These are phyloP conservation scores for Lordiphosa mommai DNA, from an alignment of 1,140 invertebrate genomes.

Conservation along the genomic window DNA sequence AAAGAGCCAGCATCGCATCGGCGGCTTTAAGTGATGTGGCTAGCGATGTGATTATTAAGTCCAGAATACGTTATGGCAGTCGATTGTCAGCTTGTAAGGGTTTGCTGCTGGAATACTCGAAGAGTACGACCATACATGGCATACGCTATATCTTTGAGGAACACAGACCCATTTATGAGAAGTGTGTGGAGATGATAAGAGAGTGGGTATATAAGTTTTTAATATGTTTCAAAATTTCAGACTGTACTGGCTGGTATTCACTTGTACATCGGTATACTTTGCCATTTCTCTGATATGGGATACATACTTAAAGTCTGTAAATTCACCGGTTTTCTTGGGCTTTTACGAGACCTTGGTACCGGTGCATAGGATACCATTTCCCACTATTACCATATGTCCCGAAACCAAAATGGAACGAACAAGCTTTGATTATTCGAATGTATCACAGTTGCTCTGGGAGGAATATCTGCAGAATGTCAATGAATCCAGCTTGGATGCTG, in stretches of 20 bases:
- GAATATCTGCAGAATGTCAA: conserved; percentile 29
- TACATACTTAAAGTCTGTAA: conserved; percentile 83
- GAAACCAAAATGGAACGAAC: conserved; percentile 82
- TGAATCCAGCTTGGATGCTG: conserved; percentile 34
- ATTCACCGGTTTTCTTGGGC: conserved; percentile 83
- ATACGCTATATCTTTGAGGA: conserved; percentile 79
- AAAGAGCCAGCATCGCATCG: conserved; percentile 58
- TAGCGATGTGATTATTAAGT: conserved; percentile 73
- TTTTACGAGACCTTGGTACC: conserved; percentile 83
- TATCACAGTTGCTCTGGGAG: conserved; percentile 63
- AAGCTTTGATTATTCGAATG: conserved; percentile 81
- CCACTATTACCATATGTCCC: conserved; percentile 83
- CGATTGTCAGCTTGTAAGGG: conserved; percentile 67
- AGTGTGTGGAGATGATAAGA: conserved; percentile 30
- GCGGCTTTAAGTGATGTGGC: conserved; percentile 65
- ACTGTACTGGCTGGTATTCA: conserved; percentile 69
- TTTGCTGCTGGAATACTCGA: conserved; percentile 76
- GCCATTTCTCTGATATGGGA: conserved; percentile 81
- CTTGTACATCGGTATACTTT: conserved; percentile 69
- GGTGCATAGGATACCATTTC: conserved; percentile 83
- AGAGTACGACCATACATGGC: conserved; percentile 79
- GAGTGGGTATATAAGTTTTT: background rate
- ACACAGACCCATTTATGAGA: conserved; percentile 75
- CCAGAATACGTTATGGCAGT: conserved; percentile 67
- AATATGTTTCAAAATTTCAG: conserved; percentile 19